Conservation (phyloP, 2,888 invertebrate genomes). For the Idaea straminata region DNA sequence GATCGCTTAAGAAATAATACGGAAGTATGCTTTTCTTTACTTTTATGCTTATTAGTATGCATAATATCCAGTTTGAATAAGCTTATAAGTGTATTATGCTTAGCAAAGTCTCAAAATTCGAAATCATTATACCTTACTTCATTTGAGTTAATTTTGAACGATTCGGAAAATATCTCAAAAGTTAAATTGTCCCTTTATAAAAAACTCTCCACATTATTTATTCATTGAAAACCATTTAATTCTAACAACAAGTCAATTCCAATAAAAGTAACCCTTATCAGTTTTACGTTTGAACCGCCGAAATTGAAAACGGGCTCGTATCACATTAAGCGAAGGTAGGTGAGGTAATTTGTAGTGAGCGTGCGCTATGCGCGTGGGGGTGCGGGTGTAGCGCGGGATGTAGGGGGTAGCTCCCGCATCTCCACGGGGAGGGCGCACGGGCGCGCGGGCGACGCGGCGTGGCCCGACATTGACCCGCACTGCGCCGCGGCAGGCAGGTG, state of each 20-base stretch:
- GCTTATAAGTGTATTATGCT: too few species aligned
- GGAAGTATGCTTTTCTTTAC: too few species aligned
- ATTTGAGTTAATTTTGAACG: too few species aligned
- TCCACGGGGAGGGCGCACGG: too few species aligned
- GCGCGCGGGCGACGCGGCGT: too few species aligned
- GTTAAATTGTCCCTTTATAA: not conserved
- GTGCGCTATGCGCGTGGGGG: not conserved
- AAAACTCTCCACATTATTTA: not conserved
- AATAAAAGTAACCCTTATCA: not conserved
- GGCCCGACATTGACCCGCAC: not conserved
- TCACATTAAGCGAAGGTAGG: not conserved
- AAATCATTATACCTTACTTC: too few species aligned
- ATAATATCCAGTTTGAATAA: too few species aligned
- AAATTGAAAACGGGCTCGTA: not conserved
- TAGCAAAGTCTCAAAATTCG: too few species aligned
- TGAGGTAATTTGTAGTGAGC: not conserved
- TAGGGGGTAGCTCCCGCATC: not conserved
- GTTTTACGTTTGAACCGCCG: not conserved
- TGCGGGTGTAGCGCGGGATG: not conserved
- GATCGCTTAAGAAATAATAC: too few species aligned
- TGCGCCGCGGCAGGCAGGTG: not conserved
- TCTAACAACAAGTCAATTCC: not conserved
- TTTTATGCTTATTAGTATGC: too few species aligned
- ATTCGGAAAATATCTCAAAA: too few species aligned
- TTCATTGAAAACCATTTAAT: not conserved